phyloP scores from a whole-genome alignment of 2,888 invertebrate species.

The Oligia strigilis region DNA sequence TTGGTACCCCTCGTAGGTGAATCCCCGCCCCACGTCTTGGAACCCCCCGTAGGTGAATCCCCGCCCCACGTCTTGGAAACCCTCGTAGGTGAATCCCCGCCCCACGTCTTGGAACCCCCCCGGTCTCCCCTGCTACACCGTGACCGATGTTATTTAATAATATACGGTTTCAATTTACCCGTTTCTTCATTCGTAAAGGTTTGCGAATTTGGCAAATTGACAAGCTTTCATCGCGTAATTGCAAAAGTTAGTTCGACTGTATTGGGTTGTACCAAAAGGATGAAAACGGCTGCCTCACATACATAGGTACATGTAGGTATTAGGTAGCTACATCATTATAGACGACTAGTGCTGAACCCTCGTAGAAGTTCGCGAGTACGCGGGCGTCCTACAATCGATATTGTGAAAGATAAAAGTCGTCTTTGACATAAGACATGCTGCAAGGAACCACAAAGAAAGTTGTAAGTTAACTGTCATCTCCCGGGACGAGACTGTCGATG shows the following conservation, averaged over 20 bases:
- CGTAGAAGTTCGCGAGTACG: not conserved
- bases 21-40: no score
- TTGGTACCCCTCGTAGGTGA: no score
- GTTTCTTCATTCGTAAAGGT: conserved; percentile 3
- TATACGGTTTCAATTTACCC: conserved; percentile 23
- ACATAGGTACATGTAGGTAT: not conserved
- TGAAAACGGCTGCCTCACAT: not conserved
- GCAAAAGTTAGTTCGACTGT: conserved; percentile 31
- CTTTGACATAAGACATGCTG: not conserved
- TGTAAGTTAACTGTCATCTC: not conserved
- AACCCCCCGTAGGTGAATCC: no score
- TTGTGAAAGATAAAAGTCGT: not conserved
- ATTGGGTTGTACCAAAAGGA: not conserved
- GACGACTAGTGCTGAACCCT: not conserved
- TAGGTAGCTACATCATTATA: not conserved
- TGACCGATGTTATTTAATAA: conserved; percentile 18
- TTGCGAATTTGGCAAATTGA: conserved; percentile 19
- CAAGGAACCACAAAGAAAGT: not conserved
- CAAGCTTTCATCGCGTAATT: conserved; percentile 43
- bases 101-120: not conserved
- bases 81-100: no score
- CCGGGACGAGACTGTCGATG: not conserved
- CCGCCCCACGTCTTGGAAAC: no score
- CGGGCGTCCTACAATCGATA: not conserved
- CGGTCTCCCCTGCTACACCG: not conserved